A percentile compares a stretch with the other conserved stretches of the same genome.
Evolutionary conservation across 2,797 vertebrate species (phyloP).

Genomic region (Todus mexicanus): DNA sequence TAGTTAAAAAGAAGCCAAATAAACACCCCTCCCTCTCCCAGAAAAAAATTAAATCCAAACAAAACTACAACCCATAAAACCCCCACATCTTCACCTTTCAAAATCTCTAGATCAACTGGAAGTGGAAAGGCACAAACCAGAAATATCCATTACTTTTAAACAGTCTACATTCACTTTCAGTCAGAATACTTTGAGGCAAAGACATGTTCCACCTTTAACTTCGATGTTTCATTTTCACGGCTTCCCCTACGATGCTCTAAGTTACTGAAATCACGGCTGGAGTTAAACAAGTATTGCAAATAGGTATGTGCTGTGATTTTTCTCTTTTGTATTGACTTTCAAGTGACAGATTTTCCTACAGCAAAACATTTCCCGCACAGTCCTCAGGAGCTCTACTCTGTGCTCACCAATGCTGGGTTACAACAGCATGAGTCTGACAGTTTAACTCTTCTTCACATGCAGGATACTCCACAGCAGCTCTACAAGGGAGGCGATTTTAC

Average conservation of each 20-base stretch:
- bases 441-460: neutral
- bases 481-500: neutral
- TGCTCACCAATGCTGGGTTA: neutral
- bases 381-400: neutral
- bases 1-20: neutral
- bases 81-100: neutral
- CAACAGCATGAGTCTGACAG: accelerated
- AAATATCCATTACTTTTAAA: neutral
- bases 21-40: neutral
- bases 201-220: neutral
- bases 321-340: neutral
- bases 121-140: neutral
- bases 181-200: neutral
- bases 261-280: neutral
- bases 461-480: neutral
- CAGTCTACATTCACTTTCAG: neutral
- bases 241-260: neutral
- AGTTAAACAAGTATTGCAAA: neutral
- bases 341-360: neutral
- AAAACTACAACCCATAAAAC: neutral
- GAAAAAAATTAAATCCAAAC: neutral
- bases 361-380: neutral
- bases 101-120: neutral
- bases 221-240: neutral
- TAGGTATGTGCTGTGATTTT: neutral